phyloP scores from a whole-genome alignment of 2,113 vertebrate species.

The Ammodytes marinus region DNA sequence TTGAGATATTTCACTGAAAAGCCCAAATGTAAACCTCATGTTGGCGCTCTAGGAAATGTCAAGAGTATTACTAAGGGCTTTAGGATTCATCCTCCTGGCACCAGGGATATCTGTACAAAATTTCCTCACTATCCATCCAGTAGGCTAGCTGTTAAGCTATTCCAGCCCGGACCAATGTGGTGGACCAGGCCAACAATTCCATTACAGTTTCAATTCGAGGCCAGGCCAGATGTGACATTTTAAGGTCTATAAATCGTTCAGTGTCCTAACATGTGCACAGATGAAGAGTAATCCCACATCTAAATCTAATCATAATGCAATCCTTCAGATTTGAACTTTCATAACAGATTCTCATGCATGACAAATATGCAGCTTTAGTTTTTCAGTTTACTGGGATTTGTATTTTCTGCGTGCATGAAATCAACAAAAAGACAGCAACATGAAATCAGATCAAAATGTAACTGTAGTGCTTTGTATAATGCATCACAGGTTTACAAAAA shows the following conservation, averaged over 20 bases:
- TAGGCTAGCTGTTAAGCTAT: not conserved
- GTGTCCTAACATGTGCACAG: slow-evolving; percentile 21
- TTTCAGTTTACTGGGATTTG: slow-evolving; percentile 2
- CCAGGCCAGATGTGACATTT: slow-evolving; percentile 9
- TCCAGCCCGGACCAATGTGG: not conserved
- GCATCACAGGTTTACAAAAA: not conserved
- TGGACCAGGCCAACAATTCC: not conserved
- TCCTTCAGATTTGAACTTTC: slow-evolving; percentile 27
- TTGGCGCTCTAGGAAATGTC: not conserved
- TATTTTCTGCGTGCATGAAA: slow-evolving; percentile 16
- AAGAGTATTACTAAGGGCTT: not conserved
- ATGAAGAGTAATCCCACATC: slow-evolving; percentile 43
- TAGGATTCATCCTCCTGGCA: not conserved
- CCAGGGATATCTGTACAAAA: not conserved
- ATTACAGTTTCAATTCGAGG: not conserved
- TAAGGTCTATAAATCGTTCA: slow-evolving; percentile 29
- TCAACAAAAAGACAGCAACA: not conserved
- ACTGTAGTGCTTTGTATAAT: not conserved
- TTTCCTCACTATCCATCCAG: not conserved
- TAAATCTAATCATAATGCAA: slow-evolving; percentile 41
- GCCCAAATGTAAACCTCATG: not conserved
- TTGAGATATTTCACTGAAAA: slow-evolving; percentile 2
- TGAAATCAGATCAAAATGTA: slow-evolving; percentile 10
- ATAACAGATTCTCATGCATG: slow-evolving; percentile 33
- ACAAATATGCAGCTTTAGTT: slow-evolving; percentile 5